Evolutionary conservation across 1,140 invertebrate species (phyloP), one percentile per base, ranked within the genome.

Genomic region (Drosophila suzukii): DNA sequence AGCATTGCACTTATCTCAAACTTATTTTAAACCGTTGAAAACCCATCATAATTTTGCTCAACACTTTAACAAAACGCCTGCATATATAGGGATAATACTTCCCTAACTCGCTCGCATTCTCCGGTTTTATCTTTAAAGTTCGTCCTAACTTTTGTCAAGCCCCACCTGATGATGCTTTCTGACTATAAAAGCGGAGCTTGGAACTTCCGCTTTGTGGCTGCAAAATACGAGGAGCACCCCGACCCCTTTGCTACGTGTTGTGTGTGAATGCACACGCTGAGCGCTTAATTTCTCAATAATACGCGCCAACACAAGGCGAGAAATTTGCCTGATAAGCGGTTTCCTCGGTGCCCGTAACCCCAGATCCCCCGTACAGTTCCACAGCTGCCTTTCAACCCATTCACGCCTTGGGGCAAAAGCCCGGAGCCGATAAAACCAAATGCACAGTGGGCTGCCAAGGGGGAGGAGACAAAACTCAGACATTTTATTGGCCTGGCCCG

Each of bases 211-310:
- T 72, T 11, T 57, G 44, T 49, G n/a, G 15, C 44, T 32, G 43
- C 60, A 11, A 53, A 53, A 68, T 65, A 34, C 36, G 36, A 32
- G 20, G 36, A 13, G 49, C 17, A 65, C 55, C 20, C 27, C 27
- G 27, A 5, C 46, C 24, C 32, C n/a, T 61, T 24, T 2, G 53
- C 59, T 68, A 77, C 62, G 68, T 73, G 78, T 51, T 61, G 51
- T 55, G 50, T 77, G 56, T 20, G 46, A 81, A 65, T 77, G 73
- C 82, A 82, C 78, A 83, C 75, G 79, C 59, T 68, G 54, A 49
- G 54, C 66, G 56, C 83, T 86, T 82, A 79, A 88, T 86, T 88
- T 88, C 79, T 79, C 78, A 88, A 88, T 88, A 86, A 82, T 78
- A 60, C 65, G 68, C 68, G 66, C 58, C 62, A 74, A 63, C 73